These are phyloP conservation scores for Crypturellus undulatus DNA, from an alignment of 2,113 vertebrate genomes.

Conservation along the genomic window DNA sequence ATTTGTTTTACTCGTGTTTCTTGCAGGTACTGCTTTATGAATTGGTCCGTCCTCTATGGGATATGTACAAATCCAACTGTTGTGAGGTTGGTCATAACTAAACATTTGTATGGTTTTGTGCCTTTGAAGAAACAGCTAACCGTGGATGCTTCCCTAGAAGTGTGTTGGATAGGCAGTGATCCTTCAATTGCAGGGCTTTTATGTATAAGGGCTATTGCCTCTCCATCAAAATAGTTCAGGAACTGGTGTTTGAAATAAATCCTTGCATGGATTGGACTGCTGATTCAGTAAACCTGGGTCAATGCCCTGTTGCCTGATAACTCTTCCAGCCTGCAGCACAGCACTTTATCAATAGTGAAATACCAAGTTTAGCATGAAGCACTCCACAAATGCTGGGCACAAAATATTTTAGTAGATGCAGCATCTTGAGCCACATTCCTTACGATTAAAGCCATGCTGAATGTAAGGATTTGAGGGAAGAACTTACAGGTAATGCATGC, in stretches of 20 bases:
- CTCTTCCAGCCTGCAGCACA: fast-evolving
- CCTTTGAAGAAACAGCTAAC: neutral
- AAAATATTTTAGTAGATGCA: neutral
- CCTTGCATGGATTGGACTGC: neutral
- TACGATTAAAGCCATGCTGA: neutral
- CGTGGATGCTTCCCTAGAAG: neutral
- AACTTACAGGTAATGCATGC: neutral
- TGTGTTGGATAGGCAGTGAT: neutral
- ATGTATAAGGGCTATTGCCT: neutral
- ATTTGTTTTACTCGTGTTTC: neutral
- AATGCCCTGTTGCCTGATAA: neutral
- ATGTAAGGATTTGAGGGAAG: neutral
- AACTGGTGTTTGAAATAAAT: neutral
- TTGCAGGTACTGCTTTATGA: neutral
- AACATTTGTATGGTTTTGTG: neutral
- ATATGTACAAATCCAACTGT: neutral
- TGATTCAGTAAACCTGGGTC: neutral
- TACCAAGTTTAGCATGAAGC: neutral
- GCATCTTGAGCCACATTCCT: neutral
- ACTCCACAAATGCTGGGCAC: neutral
- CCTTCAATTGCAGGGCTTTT: neutral
- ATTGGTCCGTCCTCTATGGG: neutral
- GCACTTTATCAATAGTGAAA: neutral
- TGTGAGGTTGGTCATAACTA: neutral
- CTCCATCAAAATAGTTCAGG: neutral